phyloP scores from a whole-genome alignment of 1,140 invertebrate genomes.

The Drosophila yakuba region DNA sequence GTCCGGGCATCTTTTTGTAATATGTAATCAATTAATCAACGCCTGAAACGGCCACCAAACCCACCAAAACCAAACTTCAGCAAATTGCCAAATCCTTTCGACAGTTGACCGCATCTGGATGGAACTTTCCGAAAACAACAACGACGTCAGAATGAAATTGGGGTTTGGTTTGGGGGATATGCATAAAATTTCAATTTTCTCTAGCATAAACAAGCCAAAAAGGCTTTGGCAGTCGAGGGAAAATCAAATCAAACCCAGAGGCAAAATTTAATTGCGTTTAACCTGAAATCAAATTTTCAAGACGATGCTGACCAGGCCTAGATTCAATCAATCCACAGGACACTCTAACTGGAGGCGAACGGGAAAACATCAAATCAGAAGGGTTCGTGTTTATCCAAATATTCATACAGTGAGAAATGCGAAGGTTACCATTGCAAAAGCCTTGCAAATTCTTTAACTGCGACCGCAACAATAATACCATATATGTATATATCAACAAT shows the following conservation, averaged over 20 bases:
- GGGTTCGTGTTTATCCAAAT: conserved; percentile 76
- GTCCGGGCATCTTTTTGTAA: conserved; percentile 22
- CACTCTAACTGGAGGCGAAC: conserved; percentile 43
- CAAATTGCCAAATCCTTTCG: conserved; percentile 71
- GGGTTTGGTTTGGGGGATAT: conserved; percentile 26
- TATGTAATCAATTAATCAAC: conserved; percentile 69
- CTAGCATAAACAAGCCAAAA: conserved; percentile 55
- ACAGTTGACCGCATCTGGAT: conserved; percentile 58
- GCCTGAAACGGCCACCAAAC: conserved; percentile 32
- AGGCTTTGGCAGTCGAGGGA: conserved; percentile 10
- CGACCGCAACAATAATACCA: not conserved
- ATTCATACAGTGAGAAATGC: conserved; percentile 20
- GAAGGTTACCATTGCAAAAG: too few relatives aligned
- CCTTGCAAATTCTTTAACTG: not conserved
- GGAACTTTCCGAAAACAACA: conserved; percentile 42
- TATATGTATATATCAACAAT: too few relatives aligned
- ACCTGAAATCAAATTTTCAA: conserved; percentile 77
- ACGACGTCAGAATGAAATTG: conserved; percentile 10
- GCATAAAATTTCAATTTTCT: conserved; percentile 76
- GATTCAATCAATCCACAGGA: conserved; percentile 70
- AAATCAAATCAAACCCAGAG: conserved; percentile 70
- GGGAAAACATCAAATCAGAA: conserved; percentile 64
- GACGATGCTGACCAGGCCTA: conserved; percentile 46
- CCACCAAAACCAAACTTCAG: conserved; percentile 53
- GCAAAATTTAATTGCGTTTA: conserved; percentile 82